Evolutionary conservation across 1,140 invertebrate genomes (phyloP).

Genomic region (Schlechtendalia chinensis): DNA sequence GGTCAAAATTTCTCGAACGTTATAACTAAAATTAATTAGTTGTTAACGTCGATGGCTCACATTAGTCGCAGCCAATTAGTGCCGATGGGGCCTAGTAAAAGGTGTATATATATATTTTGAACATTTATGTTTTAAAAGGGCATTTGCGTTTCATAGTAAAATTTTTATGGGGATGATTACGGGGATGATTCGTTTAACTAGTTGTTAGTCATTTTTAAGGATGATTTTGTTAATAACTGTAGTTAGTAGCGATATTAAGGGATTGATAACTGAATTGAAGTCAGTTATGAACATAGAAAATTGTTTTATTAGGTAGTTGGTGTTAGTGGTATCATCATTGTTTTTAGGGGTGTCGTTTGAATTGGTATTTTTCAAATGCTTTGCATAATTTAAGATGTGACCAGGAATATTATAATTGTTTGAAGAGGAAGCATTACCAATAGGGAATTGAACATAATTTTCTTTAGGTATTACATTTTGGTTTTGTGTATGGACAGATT

Average conservation of each 20-base stretch:
- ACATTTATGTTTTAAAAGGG: not conserved
- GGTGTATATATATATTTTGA: too few relatives aligned
- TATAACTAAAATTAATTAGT: too few relatives aligned
- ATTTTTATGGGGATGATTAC: too few relatives aligned
- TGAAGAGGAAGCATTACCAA: not conserved
- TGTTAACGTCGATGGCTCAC: too few relatives aligned
- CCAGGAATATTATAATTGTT: not conserved
- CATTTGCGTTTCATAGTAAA: constrained; percentile 11
- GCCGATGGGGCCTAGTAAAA: too few relatives aligned
- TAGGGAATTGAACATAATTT: not conserved
- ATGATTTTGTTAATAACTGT: constrained; percentile 12
- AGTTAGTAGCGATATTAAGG: not conserved
- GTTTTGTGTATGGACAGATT: too few relatives aligned
- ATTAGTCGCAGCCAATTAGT: too few relatives aligned
- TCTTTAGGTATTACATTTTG: not conserved
- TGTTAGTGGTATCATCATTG: not conserved
- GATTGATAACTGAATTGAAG: too few relatives aligned
- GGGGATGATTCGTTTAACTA: not conserved
- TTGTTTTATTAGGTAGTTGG: not conserved
- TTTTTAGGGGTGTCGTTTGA: not conserved
- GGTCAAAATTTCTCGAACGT: too few relatives aligned
- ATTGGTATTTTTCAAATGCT: not conserved
- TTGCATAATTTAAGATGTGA: not conserved
- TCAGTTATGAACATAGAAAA: too few relatives aligned
- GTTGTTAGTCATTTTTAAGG: not conserved